Evolutionary conservation across 2,113 vertebrate genomes (phyloP), one percentile per base, ranked within the genome.

Genomic region (Sander lucioperca): DNA sequence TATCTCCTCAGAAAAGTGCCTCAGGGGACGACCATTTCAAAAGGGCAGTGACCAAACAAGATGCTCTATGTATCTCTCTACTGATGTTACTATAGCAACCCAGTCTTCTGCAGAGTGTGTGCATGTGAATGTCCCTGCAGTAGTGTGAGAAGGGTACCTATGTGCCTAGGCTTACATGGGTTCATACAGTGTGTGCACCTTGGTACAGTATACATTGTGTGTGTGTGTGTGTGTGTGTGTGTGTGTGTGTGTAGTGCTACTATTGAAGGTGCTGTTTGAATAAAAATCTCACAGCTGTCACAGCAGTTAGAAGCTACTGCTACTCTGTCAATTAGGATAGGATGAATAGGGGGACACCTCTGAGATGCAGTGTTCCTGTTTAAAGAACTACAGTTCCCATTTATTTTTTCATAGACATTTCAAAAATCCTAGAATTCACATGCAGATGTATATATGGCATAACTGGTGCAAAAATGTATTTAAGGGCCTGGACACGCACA

Each of bases 21-120:
- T 79, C 15, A 2, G 45, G 83, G 47, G 43, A 58, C 16, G 15
- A 74, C 56, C 39, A 30, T 67, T 85, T 87, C 56, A 70, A 89
- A 88, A 80, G 84, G 80, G 50, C 82, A 84, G 65, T 81, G 83
- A 78, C 80, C 79, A 88, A 89, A 92, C 88, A 91, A 87, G 77
- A 88, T 80, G 73, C 82, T 81, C 13, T 3, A 74, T 83, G 72
- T 85, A 86, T 83, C 67, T 61, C 65, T 85, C 65, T 16, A 53
- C 53, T 77, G 50, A 79, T 23, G 86, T 91, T 86, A 82, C 87
- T 56, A 91, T 92, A 79, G 89, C 82, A 89, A 89, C 87, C 63
- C 4, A 53, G 59, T 77, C 74, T 68, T 85, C 74, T 82, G 77
- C 47, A 70, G 30, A 56, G 45, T 25, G 62, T 72, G 63, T 71